Conservation (phyloP, 2,113 vertebrate genomes). For the Cepphus grylle region DNA sequence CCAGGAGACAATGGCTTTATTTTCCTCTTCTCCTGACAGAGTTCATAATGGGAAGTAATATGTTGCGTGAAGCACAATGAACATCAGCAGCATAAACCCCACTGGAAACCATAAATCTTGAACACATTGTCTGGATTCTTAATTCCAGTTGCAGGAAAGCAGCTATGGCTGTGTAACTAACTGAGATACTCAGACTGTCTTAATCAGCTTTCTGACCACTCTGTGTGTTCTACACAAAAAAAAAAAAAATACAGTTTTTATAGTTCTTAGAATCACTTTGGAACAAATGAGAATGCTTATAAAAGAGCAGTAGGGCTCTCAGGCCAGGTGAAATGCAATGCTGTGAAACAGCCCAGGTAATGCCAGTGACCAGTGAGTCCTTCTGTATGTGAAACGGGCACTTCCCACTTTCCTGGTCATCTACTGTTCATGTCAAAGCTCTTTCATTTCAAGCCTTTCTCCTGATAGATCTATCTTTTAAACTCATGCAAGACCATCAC, state of each 20-base stretch:
- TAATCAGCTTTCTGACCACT: neutral
- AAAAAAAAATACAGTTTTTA: neutral
- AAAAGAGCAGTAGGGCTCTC: neutral
- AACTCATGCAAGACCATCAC: neutral
- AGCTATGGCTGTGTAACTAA: neutral
- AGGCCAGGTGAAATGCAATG: neutral
- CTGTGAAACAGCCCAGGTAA: neutral
- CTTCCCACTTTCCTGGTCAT: neutral
- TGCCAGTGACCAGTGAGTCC: neutral
- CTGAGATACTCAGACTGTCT: neutral
- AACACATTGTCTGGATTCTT: neutral
- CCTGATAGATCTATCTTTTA: neutral
- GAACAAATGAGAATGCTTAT: fast-evolving
- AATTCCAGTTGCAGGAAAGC: neutral
- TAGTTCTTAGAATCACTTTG: neutral
- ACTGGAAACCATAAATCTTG: neutral
- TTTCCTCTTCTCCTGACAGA: neutral
- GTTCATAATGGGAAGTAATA: neutral
- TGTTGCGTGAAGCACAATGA: neutral
- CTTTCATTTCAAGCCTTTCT: neutral
- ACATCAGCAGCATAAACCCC: neutral
- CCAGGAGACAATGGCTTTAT: constrained; percentile 16
- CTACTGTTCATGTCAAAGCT: neutral
- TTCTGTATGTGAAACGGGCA: neutral
- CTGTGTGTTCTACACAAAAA: neutral